Conservation (phyloP, 1,140 invertebrate species). For the Drepana arcuata region DNA sequence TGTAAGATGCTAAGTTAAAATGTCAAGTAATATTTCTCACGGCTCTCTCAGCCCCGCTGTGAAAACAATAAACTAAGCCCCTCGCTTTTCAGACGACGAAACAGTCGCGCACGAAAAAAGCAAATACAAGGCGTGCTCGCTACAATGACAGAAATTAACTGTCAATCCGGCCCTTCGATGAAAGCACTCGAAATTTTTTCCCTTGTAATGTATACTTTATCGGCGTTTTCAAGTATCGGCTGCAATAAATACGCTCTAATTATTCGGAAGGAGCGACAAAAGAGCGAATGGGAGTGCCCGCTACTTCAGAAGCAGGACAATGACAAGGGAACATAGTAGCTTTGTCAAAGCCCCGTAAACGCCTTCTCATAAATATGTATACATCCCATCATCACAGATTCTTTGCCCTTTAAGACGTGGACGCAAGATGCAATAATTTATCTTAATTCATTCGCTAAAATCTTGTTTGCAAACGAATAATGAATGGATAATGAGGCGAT, state of each 20-base stretch:
- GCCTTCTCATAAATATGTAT: conserved; percentile 65
- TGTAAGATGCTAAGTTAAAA: conserved; percentile 12
- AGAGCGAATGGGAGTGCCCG: conserved; percentile 42
- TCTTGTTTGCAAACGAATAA: conserved; percentile 14
- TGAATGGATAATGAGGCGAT: conserved; percentile 5
- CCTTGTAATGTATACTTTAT: conserved; percentile 62
- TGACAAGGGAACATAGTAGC: conserved; percentile 50
- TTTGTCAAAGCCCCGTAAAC: conserved; percentile 37
- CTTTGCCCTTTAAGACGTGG: conserved; percentile 3
- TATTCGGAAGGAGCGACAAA: conserved; percentile 63
- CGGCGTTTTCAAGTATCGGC: conserved; percentile 26
- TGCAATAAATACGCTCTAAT: conserved; percentile 57
- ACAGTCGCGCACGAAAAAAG: conserved; percentile 27
- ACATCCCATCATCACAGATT: conserved; percentile 21
- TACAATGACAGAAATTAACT: conserved; percentile 61
- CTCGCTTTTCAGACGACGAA: conserved; percentile 21
- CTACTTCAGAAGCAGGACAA: conserved; percentile 48
- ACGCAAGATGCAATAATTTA: conserved; percentile 13
- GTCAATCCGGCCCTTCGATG: conserved; percentile 39
- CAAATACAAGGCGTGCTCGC: conserved; percentile 24
- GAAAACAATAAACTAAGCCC: conserved; percentile 26
- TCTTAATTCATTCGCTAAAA: conserved; percentile 15
- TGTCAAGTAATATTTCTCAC: conserved; percentile 45
- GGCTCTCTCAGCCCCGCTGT: conserved; percentile 39
- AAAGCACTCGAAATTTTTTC: conserved; percentile 42